Conservation (phyloP, 2,888 invertebrate genomes). For the Ditula angustiorana region DNA sequence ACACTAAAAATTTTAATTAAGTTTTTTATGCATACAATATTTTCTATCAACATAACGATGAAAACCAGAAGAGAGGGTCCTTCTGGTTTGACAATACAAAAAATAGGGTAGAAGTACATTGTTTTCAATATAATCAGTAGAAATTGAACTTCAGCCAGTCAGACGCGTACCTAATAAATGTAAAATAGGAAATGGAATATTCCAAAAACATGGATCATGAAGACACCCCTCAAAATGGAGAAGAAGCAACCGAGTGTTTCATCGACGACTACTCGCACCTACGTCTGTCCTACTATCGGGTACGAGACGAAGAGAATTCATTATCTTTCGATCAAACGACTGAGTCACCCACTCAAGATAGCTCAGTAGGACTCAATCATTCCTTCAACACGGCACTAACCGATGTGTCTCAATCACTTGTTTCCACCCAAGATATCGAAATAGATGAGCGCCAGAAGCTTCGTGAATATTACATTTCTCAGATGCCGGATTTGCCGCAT, state of each 20-base stretch:
- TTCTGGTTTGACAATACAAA: neutral
- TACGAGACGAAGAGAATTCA: conserved; percentile 31
- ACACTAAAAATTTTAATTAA: too few relatives aligned
- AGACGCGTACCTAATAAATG: neutral
- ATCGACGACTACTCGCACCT: conserved; percentile 70
- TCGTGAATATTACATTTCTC: conserved; percentile 56
- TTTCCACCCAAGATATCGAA: conserved; percentile 26
- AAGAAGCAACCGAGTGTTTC: conserved; percentile 42
- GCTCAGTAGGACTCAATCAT: neutral
- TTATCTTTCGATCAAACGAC: conserved; percentile 19
- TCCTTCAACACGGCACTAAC: conserved; percentile 36
- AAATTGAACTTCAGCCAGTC: neutral
- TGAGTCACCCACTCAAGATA: conserved; percentile 15
- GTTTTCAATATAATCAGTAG: neutral
- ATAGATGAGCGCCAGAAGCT: conserved; percentile 51
- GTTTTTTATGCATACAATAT: too few relatives aligned
- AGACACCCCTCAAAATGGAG: conserved; percentile 9
- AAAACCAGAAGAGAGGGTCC: neutral
- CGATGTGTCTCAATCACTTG: conserved; percentile 43
- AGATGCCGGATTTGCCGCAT: conserved; percentile 65
- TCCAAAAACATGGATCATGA: conserved; percentile 27
- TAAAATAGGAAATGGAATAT: neutral
- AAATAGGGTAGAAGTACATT: neutral
- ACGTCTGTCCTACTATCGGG: conserved; percentile 63
- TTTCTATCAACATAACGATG: too few relatives aligned